phyloP scores from a whole-genome alignment of 2,888 invertebrate genomes.

The Sericinus montela region DNA sequence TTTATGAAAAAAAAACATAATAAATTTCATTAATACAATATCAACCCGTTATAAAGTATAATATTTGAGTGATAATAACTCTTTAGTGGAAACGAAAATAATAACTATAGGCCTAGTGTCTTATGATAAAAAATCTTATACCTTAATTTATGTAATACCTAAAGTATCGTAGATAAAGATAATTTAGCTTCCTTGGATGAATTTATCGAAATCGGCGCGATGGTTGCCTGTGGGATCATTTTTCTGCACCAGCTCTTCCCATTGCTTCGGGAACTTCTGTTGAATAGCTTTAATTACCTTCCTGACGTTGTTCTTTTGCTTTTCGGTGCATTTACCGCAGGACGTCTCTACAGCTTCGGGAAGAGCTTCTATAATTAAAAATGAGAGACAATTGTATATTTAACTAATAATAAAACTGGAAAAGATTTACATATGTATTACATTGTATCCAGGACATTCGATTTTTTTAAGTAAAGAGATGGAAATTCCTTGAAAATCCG shows the following conservation, averaged over 20 bases:
- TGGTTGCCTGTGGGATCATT: constrained; percentile 84
- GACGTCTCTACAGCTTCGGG: constrained; percentile 84
- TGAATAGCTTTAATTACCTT: constrained; percentile 84
- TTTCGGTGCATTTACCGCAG: constrained; percentile 84
- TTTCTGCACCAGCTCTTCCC: constrained; percentile 83
- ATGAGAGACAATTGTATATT: no score
- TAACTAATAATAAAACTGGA: no score
- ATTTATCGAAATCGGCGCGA: constrained; percentile 80
- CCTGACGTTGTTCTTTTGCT: constrained; percentile 79
- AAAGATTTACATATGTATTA: no score
- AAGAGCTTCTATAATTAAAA: constrained; percentile 78
- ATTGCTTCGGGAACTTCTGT: constrained; percentile 82
- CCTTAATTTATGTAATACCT: not conserved
- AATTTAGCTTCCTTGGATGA: constrained; percentile 55
- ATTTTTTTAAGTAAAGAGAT: no score
- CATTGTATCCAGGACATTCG: no score
- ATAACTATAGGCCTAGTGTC: not conserved
- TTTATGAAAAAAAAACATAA: no score
- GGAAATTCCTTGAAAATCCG: no score
- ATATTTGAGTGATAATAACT: not conserved
- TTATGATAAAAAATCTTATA: not conserved
- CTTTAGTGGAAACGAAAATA: not conserved
- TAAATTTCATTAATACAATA: no score
- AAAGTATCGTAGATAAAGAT: constrained; percentile 12
- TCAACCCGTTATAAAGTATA: no score